These are phyloP conservation scores for Augochlora pura DNA, from an alignment of 1,140 invertebrate species.

Conservation along the genomic window DNA sequence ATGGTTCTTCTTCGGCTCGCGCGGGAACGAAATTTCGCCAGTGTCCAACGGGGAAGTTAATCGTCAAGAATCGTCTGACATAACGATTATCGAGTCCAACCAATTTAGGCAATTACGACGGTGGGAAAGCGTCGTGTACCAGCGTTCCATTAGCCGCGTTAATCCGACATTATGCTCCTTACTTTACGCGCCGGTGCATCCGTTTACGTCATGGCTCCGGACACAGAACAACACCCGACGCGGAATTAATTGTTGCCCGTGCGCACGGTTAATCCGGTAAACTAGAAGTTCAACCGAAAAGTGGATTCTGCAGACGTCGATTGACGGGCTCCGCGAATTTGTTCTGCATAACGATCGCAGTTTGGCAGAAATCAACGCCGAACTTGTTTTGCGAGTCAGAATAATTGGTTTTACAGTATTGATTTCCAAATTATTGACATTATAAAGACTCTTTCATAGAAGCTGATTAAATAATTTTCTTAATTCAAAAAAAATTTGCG, in stretches of 20 bases:
- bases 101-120: constrained; percentile 75
- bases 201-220: constrained; percentile 54
- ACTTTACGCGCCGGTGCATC: constrained; percentile 53
- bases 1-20: neutral
- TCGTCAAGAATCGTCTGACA: constrained; percentile 44
- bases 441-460: too few relatives aligned
- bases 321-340: too few relatives aligned
- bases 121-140: constrained; percentile 68
- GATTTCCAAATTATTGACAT: too few relatives aligned
- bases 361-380: too few relatives aligned
- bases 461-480: too few relatives aligned
- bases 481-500: too few relatives aligned
- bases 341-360: too few relatives aligned
- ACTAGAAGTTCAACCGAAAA: constrained; percentile 37
- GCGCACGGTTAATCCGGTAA: constrained; percentile 43
- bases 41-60: constrained; percentile 28
- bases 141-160: constrained; percentile 58
- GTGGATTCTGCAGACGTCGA: neutral
- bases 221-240: constrained; percentile 36
- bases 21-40: neutral
- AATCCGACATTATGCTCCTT: constrained; percentile 60
- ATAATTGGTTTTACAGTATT: too few relatives aligned
- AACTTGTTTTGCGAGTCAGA: too few relatives aligned
- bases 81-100: constrained; percentile 71
- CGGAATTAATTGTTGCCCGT: constrained; percentile 51